phyloP scores from a whole-genome alignment of 1,140 invertebrate genomes.

The Drosophila nannoptera region DNA sequence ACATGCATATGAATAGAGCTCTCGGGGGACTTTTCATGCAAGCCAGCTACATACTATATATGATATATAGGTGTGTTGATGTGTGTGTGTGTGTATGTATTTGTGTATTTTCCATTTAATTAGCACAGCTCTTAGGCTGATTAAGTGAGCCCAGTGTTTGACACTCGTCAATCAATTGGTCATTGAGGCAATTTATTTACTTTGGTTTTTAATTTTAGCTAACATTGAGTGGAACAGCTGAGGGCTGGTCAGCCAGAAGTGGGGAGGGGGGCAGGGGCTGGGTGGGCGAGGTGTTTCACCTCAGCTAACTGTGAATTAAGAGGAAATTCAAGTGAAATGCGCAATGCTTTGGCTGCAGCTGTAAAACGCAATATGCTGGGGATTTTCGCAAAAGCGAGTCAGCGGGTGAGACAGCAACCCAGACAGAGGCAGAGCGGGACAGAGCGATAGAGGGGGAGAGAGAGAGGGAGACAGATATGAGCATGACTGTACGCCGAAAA shows the following conservation, averaged over 20 bases:
- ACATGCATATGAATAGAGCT: constrained; percentile 32
- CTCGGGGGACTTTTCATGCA: constrained; percentile 34
- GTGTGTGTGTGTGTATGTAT: neutral
- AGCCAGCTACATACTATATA: neutral
- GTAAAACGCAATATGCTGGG: neutral
- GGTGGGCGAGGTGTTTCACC: no score
- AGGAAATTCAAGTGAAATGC: no score
- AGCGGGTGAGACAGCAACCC: neutral
- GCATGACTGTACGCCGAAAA: constrained; percentile 12
- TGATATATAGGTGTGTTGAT: neutral
- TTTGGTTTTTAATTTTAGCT: constrained; percentile 1
- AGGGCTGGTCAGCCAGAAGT: no score
- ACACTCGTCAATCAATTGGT: constrained; percentile 6
- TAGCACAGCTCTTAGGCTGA: constrained; percentile 33
- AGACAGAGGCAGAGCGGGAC: no score
- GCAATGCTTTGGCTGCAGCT: neutral
- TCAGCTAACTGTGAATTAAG: no score
- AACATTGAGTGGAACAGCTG: neutral
- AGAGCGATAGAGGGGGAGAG: neutral
- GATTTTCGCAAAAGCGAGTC: neutral
- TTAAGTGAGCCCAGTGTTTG: constrained; percentile 7
- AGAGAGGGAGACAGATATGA: neutral
- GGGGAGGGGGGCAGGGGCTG: no score
- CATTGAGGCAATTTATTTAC: constrained; percentile 3
- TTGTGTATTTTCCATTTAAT: constrained; percentile 21